These are phyloP conservation scores for Drosophila nikananu DNA, from an alignment of 1,140 invertebrate genomes.

Conservation along the genomic window DNA sequence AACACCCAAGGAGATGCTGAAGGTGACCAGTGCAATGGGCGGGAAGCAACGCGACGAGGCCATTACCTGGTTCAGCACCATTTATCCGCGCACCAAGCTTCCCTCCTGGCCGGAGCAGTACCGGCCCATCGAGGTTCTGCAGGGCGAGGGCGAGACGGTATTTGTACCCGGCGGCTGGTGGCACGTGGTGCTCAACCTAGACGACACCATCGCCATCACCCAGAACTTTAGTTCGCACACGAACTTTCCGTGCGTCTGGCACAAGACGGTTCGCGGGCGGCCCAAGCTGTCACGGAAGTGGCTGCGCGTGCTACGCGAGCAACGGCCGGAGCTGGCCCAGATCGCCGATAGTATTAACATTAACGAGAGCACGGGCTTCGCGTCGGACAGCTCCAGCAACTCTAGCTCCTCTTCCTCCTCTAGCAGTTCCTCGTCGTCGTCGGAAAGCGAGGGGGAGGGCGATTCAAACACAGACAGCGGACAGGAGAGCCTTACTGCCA, in stretches of 20 bases:
- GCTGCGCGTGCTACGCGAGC: constrained; percentile 90
- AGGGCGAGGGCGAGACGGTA: constrained; percentile 98
- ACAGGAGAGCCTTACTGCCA: constrained; percentile 94
- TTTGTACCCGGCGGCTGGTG: constrained; percentile 99
- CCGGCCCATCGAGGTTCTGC: constrained; percentile 97
- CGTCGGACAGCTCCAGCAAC: constrained; percentile 97
- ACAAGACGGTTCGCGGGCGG: constrained; percentile 97
- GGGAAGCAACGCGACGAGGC: constrained; percentile 99
- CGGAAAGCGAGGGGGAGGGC: constrained; percentile 86
- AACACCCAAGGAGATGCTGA: constrained; percentile 97
- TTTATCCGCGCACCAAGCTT: constrained; percentile 97
- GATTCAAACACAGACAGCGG: constrained; percentile 90
- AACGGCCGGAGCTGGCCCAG: constrained; percentile 93
- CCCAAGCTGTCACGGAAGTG: constrained; percentile 97
- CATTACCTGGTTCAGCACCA: constrained; percentile 98
- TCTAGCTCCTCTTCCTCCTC: constrained; percentile 93
- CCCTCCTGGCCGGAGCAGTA: constrained; percentile 96
- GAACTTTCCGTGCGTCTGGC: constrained; percentile 99
- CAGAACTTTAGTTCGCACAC: constrained; percentile 98
- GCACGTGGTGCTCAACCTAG: constrained; percentile 99
- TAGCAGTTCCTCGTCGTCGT: constrained; percentile 88
- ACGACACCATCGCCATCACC: constrained; percentile 98
- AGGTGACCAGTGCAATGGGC: constrained; percentile 94
- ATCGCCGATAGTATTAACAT: constrained; percentile 95
- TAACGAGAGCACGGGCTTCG: constrained; percentile 94